Evolutionary conservation across 2,888 invertebrate genomes (phyloP).

Genomic region (Synanthedon tipuliformis): DNA sequence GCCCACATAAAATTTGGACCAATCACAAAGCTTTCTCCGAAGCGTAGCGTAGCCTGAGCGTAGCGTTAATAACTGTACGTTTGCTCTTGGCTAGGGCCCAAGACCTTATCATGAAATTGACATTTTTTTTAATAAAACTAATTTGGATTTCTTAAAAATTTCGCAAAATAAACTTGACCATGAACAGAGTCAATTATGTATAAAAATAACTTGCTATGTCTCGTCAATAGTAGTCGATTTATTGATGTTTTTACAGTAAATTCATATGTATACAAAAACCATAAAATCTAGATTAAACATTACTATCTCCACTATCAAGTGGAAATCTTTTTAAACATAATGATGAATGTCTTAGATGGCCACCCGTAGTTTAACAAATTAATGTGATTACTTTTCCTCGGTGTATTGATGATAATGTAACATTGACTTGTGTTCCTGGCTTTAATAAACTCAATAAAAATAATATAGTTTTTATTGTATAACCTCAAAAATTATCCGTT

Average conservation of each 20-base stretch:
- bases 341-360: neutral
- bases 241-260: too few species aligned
- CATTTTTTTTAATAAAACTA: neutral
- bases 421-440: constrained; percentile 59
- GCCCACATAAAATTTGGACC: too few species aligned
- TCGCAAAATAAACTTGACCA: constrained; percentile 23
- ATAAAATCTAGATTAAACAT: too few species aligned
- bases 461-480: constrained; percentile 6
- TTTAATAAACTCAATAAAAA: constrained; percentile 53
- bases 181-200: constrained; percentile 51
- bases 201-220: constrained; percentile 18
- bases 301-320: too few species aligned
- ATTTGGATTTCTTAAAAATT: neutral
- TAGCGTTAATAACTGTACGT: too few species aligned
- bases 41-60: too few species aligned
- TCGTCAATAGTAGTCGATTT: neutral
- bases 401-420: constrained; percentile 16
- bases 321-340: constrained; percentile 10
- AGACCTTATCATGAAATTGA: neutral
- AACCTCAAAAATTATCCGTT: too few species aligned
- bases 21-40: too few species aligned
- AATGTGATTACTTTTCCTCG: neutral
- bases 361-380: neutral
- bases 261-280: too few species aligned
- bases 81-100: too few species aligned